These are phyloP conservation scores for Scaptomyza pallida DNA, from an alignment of 1,140 invertebrate genomes.

Conservation along the genomic window DNA sequence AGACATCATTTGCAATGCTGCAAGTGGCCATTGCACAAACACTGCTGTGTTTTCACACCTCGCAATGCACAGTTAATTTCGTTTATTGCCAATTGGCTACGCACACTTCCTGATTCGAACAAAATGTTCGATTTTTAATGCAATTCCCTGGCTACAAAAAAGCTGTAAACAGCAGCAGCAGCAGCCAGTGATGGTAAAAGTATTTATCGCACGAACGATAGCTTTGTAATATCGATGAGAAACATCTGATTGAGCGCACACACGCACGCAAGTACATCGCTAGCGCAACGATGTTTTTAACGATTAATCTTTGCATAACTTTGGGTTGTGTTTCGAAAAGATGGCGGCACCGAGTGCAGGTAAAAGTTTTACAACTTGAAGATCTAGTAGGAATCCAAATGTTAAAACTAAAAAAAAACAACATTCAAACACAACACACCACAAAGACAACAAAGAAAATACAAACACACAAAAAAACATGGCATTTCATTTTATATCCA, in stretches of 20 bases:
- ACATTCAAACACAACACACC: too few species aligned
- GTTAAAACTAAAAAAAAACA: too few species aligned
- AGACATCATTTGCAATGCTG: slow-evolving; percentile 58
- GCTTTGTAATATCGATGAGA: slow-evolving; percentile 21
- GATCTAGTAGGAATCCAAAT: too few species aligned
- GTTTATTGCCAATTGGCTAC: not conserved
- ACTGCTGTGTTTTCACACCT: not conserved
- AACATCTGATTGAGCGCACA: slow-evolving; percentile 17
- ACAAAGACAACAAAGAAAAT: too few species aligned
- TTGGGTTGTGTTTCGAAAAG: too few species aligned
- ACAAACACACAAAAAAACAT: too few species aligned
- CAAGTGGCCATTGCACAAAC: slow-evolving; percentile 53
- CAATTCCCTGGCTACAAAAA: slow-evolving; percentile 13
- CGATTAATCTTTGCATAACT: too few species aligned
- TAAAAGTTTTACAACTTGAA: too few species aligned
- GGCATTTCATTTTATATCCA: too few species aligned
- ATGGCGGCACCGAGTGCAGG: too few species aligned
- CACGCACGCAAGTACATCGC: slow-evolving; percentile 3
- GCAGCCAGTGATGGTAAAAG: slow-evolving; percentile 2
- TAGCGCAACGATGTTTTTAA: not conserved
- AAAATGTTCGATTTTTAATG: slow-evolving; percentile 8
- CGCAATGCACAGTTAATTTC: slow-evolving; percentile 1
- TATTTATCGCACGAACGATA: slow-evolving; percentile 19
- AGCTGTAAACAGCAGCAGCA: slow-evolving; percentile 43
- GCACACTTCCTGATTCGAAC: not conserved